Conservation (phyloP, 1,140 invertebrate species). For the Bombus confusus region DNA sequence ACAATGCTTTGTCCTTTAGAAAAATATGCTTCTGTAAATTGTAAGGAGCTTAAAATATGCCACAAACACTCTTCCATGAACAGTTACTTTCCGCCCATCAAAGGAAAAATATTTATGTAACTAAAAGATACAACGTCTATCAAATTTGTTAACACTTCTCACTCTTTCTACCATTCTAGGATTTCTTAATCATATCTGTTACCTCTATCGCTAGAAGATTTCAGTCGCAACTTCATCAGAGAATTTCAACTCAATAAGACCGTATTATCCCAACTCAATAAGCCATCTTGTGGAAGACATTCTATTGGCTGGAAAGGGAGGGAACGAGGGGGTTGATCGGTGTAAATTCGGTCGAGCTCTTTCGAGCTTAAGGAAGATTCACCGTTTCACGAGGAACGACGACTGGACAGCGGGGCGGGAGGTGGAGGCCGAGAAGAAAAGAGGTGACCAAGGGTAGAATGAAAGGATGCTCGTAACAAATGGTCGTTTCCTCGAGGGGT, state of each 20-base stretch:
- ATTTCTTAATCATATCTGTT: background rate
- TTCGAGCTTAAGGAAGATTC: conserved; percentile 41
- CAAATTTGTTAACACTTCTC: no score
- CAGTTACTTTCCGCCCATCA: no score
- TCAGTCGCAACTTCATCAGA: background rate
- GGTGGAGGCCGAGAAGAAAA: conserved; percentile 20
- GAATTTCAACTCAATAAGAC: background rate
- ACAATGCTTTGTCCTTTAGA: no score
- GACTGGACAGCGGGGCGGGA: background rate
- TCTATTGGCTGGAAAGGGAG: conserved; percentile 2
- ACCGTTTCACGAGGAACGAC: background rate
- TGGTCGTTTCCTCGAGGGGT: conserved; percentile 77
- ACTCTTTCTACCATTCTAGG: no score
- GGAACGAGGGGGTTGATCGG: conserved; percentile 4
- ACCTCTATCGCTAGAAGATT: background rate
- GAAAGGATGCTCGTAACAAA: conserved; percentile 75
- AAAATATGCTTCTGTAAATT: no score
- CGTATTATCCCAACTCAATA: background rate
- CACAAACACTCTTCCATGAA: no score
- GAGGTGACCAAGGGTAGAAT: conserved; percentile 61
- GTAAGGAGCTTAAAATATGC: no score
- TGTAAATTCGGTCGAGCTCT: conserved; percentile 45
- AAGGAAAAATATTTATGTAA: no score
- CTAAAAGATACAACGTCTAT: background rate
- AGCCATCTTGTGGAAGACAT: background rate